Evolutionary conservation across 2,888 invertebrate species (phyloP).

Genomic region (Aphelenchoides bicaudatus): DNA sequence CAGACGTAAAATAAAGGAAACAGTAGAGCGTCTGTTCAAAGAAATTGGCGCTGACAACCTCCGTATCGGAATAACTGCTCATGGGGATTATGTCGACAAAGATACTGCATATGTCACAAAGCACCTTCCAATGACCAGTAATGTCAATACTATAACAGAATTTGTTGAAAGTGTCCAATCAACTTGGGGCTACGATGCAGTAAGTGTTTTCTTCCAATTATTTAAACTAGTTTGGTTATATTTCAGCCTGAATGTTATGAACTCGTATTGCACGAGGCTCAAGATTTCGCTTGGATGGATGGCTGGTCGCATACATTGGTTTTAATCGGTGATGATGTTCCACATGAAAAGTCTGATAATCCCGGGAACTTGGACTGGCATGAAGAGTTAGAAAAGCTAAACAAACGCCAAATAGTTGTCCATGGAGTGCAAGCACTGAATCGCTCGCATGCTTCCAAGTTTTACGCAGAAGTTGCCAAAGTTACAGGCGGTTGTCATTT

Average conservation of each 20-base stretch:
- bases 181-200: slow-evolving; percentile 1
- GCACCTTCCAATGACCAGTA: slow-evolving; percentile 2
- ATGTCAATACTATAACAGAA: not conserved
- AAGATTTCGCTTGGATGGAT: slow-evolving; percentile 8
- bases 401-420: not conserved
- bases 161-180: slow-evolving; percentile 6
- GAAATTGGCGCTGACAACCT: slow-evolving; percentile 9
- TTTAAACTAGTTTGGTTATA: not conserved
- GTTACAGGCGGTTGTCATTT: not conserved
- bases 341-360: slow-evolving; percentile 3
- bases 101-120: not conserved
- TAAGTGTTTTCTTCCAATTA: no score
- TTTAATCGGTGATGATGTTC: slow-evolving; percentile 1
- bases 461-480: slow-evolving; percentile 5
- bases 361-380: not conserved
- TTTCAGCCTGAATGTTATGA: not conserved
- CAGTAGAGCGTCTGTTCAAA: slow-evolving; percentile 5
- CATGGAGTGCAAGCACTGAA: slow-evolving; percentile 11
- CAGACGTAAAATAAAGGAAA: slow-evolving; percentile 6
- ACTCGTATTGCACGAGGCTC: slow-evolving; percentile 12
- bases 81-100: not conserved
- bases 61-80: slow-evolving; percentile 12
- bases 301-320: slow-evolving; percentile 1
- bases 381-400: slow-evolving; percentile 13
- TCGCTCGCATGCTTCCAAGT: slow-evolving; percentile 3